phyloP scores from a whole-genome alignment of 35 echinoderm and acorn worm genomes.

The Heliocidaris erythrogramma region DNA sequence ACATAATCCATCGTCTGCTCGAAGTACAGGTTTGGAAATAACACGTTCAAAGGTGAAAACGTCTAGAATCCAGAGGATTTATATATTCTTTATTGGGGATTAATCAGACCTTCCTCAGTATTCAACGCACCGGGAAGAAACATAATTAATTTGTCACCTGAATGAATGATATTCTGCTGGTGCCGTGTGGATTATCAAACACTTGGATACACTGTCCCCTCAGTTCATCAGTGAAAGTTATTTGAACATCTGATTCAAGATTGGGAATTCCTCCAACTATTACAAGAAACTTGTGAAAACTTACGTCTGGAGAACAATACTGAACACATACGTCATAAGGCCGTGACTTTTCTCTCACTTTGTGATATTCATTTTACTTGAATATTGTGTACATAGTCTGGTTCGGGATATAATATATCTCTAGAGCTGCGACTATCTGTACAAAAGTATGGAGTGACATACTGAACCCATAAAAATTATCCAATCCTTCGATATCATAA shows the following conservation, averaged over 20 bases:
- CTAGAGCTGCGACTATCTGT: background rate
- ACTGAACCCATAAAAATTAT: background rate
- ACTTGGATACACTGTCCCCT: too few species aligned
- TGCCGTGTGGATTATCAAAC: too few species aligned
- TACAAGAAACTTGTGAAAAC: background rate
- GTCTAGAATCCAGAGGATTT: background rate
- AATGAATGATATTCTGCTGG: background rate
- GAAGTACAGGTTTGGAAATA: background rate
- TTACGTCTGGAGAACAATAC: background rate
- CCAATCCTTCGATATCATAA: background rate
- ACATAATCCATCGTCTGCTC: background rate
- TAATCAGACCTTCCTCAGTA: background rate
- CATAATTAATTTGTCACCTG: background rate
- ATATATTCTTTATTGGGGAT: background rate
- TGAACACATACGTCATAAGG: background rate
- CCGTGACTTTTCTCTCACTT: background rate
- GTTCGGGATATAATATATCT: constrained; percentile 15
- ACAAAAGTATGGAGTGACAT: background rate
- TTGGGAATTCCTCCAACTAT: background rate
- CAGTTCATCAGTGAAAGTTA: too few species aligned
- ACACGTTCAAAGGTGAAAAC: background rate
- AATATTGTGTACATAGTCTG: background rate
- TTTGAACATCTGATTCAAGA: background rate
- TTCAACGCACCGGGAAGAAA: background rate
- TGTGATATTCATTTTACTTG: background rate